A percentile compares a stretch with the other conserved stretches of the same genome.
phyloP scores from a whole-genome alignment of 2,113 vertebrate species.

The Nothocercus julius region DNA sequence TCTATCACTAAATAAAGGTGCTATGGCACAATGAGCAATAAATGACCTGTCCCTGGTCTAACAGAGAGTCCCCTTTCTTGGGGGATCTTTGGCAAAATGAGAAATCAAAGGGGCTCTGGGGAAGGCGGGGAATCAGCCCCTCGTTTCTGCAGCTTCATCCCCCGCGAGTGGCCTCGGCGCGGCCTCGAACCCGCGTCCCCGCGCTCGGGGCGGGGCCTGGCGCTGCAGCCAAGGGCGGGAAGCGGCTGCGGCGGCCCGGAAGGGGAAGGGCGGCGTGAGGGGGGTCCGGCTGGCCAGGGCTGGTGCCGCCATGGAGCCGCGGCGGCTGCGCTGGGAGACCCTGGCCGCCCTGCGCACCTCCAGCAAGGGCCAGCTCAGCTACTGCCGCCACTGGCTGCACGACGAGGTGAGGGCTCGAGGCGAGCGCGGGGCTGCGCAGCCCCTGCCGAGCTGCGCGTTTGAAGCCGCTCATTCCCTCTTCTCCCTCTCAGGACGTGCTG shows the following conservation, averaged over 20 bases:
- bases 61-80: rapidly evolving
- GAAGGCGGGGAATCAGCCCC: rapidly evolving
- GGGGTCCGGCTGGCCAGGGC: rapidly evolving
- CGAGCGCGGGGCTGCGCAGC: too few species aligned
- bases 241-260: background rate
- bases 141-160: rapidly evolving
- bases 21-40: background rate
- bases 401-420: slow-evolving; percentile 67
- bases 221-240: background rate
- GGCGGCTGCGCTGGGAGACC: slow-evolving; percentile 74
- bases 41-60: background rate
- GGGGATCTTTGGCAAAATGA: background rate
- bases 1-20: background rate
- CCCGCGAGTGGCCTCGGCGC: too few species aligned
- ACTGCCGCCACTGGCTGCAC: slow-evolving; percentile 64
- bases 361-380: slow-evolving; percentile 76
- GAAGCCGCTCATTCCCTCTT: background rate
- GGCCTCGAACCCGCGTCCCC: rapidly evolving
- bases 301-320: background rate
- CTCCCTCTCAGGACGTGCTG: slow-evolving; percentile 64
- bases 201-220: rapidly evolving
- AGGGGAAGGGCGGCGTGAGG: background rate
- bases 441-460: too few species aligned
- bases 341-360: slow-evolving; percentile 75
- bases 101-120: rapidly evolving